Percentiles rank a stretch among this genome's conserved stretches.
These are phyloP conservation scores for Loripinus fragilis DNA, from an alignment of 2,888 invertebrate genomes.

Conservation along the genomic window DNA sequence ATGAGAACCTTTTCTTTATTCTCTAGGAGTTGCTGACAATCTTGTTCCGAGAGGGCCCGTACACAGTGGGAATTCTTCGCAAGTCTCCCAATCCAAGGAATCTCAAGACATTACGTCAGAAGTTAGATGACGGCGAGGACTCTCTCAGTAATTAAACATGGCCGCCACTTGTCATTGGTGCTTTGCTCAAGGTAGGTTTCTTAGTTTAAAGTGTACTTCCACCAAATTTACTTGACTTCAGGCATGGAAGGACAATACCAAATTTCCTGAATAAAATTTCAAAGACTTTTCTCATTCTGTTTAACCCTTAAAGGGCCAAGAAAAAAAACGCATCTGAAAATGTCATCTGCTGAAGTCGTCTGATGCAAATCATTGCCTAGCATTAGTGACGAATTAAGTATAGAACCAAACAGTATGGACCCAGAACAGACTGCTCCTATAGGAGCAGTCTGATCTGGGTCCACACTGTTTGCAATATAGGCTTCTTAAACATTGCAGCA, in stretches of 20 bases:
- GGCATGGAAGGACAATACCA: not conserved
- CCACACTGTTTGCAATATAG: too few relatives aligned
- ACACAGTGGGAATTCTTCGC: constrained; percentile 93
- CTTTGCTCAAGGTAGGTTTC: constrained; percentile 86
- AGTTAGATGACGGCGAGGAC: constrained; percentile 86
- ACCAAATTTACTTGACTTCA: not conserved
- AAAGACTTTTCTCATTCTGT: too few relatives aligned
- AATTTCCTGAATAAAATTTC: not conserved
- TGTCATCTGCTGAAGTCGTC: not conserved
- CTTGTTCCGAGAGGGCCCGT: constrained; percentile 90
- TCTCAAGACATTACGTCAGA: constrained; percentile 89
- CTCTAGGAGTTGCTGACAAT: constrained; percentile 88
- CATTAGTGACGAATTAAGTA: too few relatives aligned
- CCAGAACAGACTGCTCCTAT: too few relatives aligned
- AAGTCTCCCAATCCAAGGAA: constrained; percentile 92
- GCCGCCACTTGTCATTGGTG: constrained; percentile 88
- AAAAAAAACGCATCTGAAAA: not conserved
- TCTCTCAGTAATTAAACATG: constrained; percentile 86
- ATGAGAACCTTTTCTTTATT: too few relatives aligned
- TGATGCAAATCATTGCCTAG: not conserved
- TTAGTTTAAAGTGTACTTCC: not conserved
- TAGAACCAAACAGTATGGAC: too few relatives aligned
- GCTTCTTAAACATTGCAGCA: too few relatives aligned
- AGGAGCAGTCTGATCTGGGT: too few relatives aligned
- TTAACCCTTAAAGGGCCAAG: too few relatives aligned